phyloP scores from a whole-genome alignment of 2,113 vertebrate species.

The Trochalopteron elliotii region DNA sequence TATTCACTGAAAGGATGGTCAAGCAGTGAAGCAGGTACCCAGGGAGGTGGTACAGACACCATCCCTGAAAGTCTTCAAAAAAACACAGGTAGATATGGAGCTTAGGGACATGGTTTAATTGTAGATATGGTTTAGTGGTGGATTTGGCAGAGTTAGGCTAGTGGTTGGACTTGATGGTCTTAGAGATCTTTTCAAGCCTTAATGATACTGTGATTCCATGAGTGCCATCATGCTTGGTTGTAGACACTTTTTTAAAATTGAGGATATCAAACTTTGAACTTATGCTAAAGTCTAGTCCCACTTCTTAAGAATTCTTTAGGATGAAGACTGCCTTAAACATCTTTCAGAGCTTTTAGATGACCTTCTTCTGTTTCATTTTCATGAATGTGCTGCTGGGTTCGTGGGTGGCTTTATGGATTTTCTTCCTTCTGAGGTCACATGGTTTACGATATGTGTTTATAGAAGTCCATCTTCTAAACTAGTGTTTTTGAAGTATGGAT shows the following conservation, averaged over 20 bases:
- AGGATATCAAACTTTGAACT: neutral
- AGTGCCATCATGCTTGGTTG: neutral
- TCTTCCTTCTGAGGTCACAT: neutral
- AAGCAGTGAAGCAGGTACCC: neutral
- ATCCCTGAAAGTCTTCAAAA: neutral
- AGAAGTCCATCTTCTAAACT: neutral
- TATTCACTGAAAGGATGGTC: neutral
- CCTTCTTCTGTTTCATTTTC: neutral
- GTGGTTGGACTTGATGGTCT: neutral
- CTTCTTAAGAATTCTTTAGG: neutral
- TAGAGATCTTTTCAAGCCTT: neutral
- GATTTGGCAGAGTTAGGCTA: neutral
- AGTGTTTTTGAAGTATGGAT: neutral
- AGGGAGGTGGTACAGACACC: neutral
- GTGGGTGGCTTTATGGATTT: neutral
- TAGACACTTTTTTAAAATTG: neutral
- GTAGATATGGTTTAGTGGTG: neutral
- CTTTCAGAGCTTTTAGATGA: neutral
- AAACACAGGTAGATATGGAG: neutral
- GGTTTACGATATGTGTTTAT: neutral
- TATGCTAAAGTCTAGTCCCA: neutral
- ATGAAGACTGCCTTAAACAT: neutral
- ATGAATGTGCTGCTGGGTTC: neutral
- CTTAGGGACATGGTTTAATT: neutral
- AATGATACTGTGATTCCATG: neutral